Percentiles rank a stretch among this genome's conserved stretches.
phyloP scores from a whole-genome alignment of 2,888 invertebrate genomes.

The Cordilura impudica region DNA sequence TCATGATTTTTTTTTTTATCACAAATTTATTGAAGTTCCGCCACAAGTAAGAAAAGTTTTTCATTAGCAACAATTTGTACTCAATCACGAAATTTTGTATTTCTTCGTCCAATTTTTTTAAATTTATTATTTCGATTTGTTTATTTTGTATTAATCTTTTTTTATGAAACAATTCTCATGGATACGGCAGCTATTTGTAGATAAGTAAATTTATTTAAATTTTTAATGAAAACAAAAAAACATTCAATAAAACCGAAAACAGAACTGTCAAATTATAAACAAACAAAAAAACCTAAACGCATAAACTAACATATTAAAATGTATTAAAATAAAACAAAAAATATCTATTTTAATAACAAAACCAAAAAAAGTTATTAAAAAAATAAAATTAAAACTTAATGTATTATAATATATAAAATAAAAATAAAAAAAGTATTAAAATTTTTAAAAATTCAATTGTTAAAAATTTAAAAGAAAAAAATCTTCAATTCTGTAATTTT shows the following conservation, averaged over 20 bases:
- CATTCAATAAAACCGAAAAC: conserved; percentile 49
- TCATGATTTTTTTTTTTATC: no score
- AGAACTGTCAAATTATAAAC: conserved; percentile 60
- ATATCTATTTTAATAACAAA: conserved; percentile 29
- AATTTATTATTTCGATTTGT: conserved; percentile 18
- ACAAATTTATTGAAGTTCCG: no score
- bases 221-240: conserved; percentile 51
- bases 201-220: conserved; percentile 74
- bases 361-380: conserved; percentile 19
- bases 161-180: conserved; percentile 77
- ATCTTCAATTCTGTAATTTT: not conserved
- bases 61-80: no score
- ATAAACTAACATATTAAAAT: conserved; percentile 62
- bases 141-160: conserved; percentile 41
- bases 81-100: no score
- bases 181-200: conserved; percentile 79
- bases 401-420: not conserved
- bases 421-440: conserved; percentile 12
- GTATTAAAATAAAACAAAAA: conserved; percentile 35
- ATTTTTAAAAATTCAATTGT: not conserved
- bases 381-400: not conserved
- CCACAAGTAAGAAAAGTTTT: no score
- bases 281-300: conserved; percentile 60
- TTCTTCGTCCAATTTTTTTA: conserved; percentile 24
- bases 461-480: not conserved